These are phyloP conservation scores for Tachyglossus aculeatus DNA, from an alignment of 2,797 vertebrate species.

Conservation along the genomic window DNA sequence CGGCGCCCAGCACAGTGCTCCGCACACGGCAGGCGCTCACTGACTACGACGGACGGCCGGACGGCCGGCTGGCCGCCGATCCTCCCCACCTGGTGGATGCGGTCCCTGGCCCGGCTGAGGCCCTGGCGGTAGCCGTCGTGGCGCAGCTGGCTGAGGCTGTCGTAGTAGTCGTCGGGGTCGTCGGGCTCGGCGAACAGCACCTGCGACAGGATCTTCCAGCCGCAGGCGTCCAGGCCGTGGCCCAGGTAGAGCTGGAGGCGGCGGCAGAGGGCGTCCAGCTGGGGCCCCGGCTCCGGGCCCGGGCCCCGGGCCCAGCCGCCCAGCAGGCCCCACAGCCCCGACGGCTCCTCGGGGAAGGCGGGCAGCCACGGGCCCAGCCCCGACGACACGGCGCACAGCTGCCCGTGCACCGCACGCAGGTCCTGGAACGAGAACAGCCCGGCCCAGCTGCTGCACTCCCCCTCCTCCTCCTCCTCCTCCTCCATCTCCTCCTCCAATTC, in stretches of 20 bases:
- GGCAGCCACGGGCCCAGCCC: slow-evolving; percentile 92
- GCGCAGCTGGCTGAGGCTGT: slow-evolving; percentile 92
- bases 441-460: slow-evolving; percentile 97
- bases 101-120: slow-evolving; percentile 83
- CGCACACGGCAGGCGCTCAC: too few species aligned
- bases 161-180: slow-evolving; percentile 94
- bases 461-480: slow-evolving; percentile 51
- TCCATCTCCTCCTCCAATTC: slow-evolving; percentile 62
- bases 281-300: too few species aligned
- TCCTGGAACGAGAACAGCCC: slow-evolving; percentile 95
- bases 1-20: too few species aligned
- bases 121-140: slow-evolving; percentile 94
- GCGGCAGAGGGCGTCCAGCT: slow-evolving; percentile 87
- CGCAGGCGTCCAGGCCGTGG: slow-evolving; percentile 93
- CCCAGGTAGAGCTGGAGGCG: slow-evolving; percentile 93
- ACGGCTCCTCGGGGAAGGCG: slow-evolving; percentile 88
- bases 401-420: slow-evolving; percentile 86
- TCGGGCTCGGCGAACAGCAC: slow-evolving; percentile 92
- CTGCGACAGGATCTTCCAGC: slow-evolving; percentile 96
- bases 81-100: slow-evolving; percentile 94
- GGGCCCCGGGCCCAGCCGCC: too few species aligned
- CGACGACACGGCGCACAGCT: slow-evolving; percentile 91
- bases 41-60: too few species aligned
- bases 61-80: too few species aligned
- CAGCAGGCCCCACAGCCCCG: slow-evolving; percentile 92